These are phyloP conservation scores for Bombus soroeensis DNA, from an alignment of 1,140 invertebrate species.

Conservation along the genomic window DNA sequence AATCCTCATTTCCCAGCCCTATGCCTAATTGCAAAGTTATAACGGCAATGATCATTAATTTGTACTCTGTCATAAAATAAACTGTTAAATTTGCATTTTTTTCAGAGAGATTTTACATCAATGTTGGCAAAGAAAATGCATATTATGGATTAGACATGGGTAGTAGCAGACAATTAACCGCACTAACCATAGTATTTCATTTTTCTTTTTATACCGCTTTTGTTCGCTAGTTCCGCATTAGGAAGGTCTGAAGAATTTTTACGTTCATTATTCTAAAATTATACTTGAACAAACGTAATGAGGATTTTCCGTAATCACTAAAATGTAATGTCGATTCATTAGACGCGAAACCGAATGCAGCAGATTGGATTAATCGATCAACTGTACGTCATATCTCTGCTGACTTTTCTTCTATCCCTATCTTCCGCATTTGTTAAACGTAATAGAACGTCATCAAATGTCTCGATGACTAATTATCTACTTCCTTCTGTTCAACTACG, in stretches of 20 bases:
- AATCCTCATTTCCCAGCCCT: neutral
- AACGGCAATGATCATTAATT: neutral
- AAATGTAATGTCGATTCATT: neutral
- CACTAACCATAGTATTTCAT: no score
- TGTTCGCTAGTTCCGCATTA: no score
- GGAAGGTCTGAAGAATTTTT: neutral
- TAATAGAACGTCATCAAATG: slow-evolving; percentile 9
- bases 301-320: neutral
- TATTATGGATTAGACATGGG: neutral
- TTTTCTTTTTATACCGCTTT: neutral
- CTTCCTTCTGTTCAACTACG: neutral
- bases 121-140: no score
- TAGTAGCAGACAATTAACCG: neutral
- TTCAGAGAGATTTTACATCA: no score
- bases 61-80: no score
- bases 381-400: no score
- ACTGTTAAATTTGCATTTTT: neutral
- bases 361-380: neutral
- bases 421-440: slow-evolving; percentile 16
- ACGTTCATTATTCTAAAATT: neutral
- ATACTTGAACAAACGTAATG: neutral
- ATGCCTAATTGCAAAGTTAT: neutral
- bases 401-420: neutral
- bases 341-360: neutral
- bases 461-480: slow-evolving; percentile 1